Evolutionary conservation across 2,888 invertebrate species (phyloP).

Genomic region (Drosophila nr. fundita): DNA sequence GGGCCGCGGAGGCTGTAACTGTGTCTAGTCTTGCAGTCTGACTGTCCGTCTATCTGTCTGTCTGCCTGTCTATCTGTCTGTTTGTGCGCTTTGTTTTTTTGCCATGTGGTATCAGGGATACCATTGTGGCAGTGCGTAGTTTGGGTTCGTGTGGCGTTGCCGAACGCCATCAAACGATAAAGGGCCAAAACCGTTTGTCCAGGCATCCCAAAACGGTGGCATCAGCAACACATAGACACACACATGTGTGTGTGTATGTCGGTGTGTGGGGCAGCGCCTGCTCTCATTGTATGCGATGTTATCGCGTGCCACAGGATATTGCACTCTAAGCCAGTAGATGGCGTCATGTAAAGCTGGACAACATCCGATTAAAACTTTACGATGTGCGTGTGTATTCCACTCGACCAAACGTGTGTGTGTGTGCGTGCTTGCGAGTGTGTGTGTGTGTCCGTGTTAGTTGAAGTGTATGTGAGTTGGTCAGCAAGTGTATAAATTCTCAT

Average conservation of each 20-base stretch:
- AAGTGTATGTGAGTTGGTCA: conserved; percentile 58
- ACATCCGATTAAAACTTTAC: conserved; percentile 81
- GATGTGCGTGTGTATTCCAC: conserved; percentile 76
- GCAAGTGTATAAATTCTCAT: conserved; percentile 81
- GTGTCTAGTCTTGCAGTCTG: conserved; percentile 33
- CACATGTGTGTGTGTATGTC: conserved; percentile 9
- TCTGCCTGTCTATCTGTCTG: conserved; percentile 15
- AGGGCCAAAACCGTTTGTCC: conserved; percentile 64
- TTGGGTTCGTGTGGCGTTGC: conserved; percentile 42
- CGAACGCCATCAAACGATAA: conserved; percentile 74
- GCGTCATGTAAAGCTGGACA: conserved; percentile 80
- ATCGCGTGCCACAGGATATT: conserved; percentile 81
- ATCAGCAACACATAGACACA: conserved; percentile 61
- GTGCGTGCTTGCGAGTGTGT: conserved; percentile 12
- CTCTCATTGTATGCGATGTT: conserved; percentile 64
- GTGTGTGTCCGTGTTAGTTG: conserved; percentile 18
- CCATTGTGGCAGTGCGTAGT: conserved; percentile 39
- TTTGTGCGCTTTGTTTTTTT: conserved; percentile 53
- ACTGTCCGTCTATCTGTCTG: conserved; percentile 2
- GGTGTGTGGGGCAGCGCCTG: conserved; percentile 14
- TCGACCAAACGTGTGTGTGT: conserved; percentile 19
- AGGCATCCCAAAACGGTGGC: conserved; percentile 51
- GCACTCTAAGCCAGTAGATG: conserved; percentile 82
- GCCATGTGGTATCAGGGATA: conserved; percentile 38
- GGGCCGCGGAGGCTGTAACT: conserved; percentile 32